A percentile compares a stretch with the other conserved stretches of the same genome.
Evolutionary conservation across 1,140 invertebrate genomes (phyloP).

Genomic region (Magallana ariakensis): DNA sequence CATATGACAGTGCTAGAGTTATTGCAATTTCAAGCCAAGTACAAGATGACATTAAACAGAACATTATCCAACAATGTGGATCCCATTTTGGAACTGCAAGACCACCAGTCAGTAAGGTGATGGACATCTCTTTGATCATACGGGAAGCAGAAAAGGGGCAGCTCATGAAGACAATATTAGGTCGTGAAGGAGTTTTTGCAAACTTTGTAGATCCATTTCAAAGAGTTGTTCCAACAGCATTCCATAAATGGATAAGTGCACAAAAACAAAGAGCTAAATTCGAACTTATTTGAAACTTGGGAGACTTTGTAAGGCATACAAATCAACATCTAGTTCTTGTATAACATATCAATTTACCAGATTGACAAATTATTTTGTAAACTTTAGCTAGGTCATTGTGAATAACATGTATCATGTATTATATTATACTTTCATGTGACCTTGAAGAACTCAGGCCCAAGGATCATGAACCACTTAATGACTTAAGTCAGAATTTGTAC

Average conservation of each 20-base stretch:
- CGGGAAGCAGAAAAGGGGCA: not conserved
- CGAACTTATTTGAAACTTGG: slow-evolving; percentile 17
- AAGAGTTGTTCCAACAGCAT: not conserved
- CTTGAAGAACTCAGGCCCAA: not conserved
- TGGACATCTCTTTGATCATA: slow-evolving; percentile 25
- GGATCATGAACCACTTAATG: not conserved
- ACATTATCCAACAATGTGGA: slow-evolving; percentile 11
- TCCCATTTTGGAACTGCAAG: not conserved
- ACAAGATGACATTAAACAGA: slow-evolving; percentile 45
- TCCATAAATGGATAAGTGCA: slow-evolving; percentile 30
- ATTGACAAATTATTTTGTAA: not conserved
- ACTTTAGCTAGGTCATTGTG: not conserved
- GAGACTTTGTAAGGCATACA: not conserved
- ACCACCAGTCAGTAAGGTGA: not conserved
- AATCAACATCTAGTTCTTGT: not conserved
- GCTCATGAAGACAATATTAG: slow-evolving; percentile 9
- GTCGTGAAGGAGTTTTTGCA: not conserved
- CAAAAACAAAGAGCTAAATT: slow-evolving; percentile 18
- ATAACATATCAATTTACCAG: not conserved
- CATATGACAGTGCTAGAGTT: slow-evolving; percentile 33
- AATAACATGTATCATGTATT: not conserved
- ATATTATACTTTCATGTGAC: not conserved
- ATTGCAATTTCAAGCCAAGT: slow-evolving; percentile 37
- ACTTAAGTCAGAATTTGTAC: not conserved
- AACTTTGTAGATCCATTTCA: not conserved